Evolutionary conservation across 2,797 vertebrate genomes (phyloP).

Genomic region (Phrynocephalus forsythii): DNA sequence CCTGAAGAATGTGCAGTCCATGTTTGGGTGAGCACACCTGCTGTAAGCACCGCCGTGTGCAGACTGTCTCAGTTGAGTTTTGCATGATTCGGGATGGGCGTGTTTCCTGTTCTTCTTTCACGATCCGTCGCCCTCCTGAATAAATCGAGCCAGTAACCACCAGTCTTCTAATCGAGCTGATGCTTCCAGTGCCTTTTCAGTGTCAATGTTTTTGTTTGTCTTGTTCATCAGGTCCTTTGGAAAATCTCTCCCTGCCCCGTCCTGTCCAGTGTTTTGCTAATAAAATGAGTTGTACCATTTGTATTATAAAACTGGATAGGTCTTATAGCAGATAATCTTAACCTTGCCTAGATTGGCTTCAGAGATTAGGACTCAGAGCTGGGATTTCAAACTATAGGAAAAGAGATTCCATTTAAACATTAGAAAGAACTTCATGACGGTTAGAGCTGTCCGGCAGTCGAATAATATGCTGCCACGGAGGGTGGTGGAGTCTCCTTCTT

Average conservation of each 20-base stretch:
- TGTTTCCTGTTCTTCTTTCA: neutral
- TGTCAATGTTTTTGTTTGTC: neutral
- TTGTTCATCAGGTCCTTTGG: neutral
- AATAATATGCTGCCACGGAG: too few relatives aligned
- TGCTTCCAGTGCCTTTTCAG: constrained; percentile 18
- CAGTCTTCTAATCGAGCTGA: constrained; percentile 5
- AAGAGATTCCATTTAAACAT: too few relatives aligned
- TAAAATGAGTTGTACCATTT: neutral
- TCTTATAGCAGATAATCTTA: too few relatives aligned
- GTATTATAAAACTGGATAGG: neutral
- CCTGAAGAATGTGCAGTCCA: constrained; percentile 96
- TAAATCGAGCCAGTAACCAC: constrained; percentile 8
- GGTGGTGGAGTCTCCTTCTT: too few relatives aligned
- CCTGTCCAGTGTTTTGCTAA: too few relatives aligned
- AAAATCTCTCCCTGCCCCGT: neutral
- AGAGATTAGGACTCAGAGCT: too few relatives aligned
- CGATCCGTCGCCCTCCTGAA: neutral
- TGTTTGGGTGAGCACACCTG: constrained; percentile 91
- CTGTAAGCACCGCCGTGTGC: neutral
- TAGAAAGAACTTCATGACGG: too few relatives aligned
- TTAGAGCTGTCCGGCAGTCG: too few relatives aligned
- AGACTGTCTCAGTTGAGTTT: constrained; percentile 25
- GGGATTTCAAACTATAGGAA: too few relatives aligned
- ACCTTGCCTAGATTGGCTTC: too few relatives aligned
- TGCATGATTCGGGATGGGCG: neutral